Evolutionary conservation across 2,113 vertebrate species (phyloP).

Genomic region (Loxodonta africana): DNA sequence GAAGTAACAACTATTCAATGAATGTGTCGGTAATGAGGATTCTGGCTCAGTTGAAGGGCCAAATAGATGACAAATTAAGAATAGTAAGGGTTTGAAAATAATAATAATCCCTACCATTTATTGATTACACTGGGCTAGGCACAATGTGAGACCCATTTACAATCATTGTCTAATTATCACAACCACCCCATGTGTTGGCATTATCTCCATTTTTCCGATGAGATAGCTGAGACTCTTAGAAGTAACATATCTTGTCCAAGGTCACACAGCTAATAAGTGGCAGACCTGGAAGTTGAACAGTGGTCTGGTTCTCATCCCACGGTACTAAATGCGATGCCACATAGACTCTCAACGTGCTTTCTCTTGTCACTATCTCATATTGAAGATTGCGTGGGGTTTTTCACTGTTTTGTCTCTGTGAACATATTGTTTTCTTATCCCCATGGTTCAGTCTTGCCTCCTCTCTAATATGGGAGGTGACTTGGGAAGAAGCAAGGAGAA

Average conservation of each 20-base stretch:
- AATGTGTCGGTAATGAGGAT: neutral
- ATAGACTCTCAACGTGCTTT: rapidly evolving
- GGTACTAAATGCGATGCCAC: neutral
- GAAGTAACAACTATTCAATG: neutral
- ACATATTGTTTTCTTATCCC: neutral
- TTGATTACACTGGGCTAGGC: neutral
- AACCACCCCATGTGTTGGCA: neutral
- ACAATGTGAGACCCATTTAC: too few relatives aligned
- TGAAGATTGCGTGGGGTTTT: rapidly evolving
- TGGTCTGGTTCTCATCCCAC: neutral
- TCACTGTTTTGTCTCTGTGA: neutral
- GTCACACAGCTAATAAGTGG: neutral
- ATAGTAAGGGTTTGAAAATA: neutral
- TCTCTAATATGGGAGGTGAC: neutral
- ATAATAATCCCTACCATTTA: neutral
- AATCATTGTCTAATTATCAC: rapidly evolving
- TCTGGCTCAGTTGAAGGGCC: neutral
- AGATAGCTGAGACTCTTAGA: neutral
- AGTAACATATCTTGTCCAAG: neutral
- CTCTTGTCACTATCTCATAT: neutral
- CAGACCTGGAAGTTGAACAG: neutral
- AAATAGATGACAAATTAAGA: neutral
- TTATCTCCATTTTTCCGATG: neutral
- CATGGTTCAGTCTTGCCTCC: neutral
- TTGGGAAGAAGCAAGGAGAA: neutral